These are phyloP conservation scores for Drosophila tanythrix DNA, from an alignment of 2,888 invertebrate species.

Conservation along the genomic window DNA sequence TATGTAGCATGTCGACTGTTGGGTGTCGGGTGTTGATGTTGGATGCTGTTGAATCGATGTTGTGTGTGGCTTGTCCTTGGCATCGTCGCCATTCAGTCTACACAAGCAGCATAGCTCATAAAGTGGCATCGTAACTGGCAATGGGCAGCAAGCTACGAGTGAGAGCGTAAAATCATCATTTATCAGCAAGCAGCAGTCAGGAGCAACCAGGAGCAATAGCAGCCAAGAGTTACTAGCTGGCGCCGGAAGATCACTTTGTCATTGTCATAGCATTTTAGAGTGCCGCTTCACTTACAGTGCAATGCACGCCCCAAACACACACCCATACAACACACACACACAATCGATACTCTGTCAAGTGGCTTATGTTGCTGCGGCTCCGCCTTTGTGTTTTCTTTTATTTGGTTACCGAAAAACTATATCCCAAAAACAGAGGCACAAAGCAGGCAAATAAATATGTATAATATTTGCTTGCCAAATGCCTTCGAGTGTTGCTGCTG, in stretches of 20 bases:
- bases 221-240: conserved; percentile 45
- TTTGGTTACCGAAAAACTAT: conserved; percentile 24
- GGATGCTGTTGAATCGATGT: conserved; percentile 19
- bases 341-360: conserved; percentile 43
- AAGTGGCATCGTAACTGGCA: conserved; percentile 65
- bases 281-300: conserved; percentile 43
- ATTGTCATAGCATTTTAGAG: conserved; percentile 74
- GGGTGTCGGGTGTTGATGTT: background rate
- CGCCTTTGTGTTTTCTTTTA: conserved; percentile 6
- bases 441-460: background rate
- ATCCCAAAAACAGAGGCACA: conserved; percentile 32
- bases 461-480: conserved; percentile 59
- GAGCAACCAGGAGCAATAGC: conserved; percentile 26
- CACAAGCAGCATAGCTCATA: conserved; percentile 58
- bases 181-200: conserved; percentile 54
- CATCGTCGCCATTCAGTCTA: conserved; percentile 54
- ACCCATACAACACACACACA: background rate
- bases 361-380: conserved; percentile 13
- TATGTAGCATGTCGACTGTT: background rate
- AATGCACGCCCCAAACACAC: conserved; percentile 23
- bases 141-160: conserved; percentile 48
- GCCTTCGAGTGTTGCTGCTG: conserved; percentile 36
- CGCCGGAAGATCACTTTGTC: conserved; percentile 82
- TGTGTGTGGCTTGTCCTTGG: conserved; percentile 48
- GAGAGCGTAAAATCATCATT: conserved; percentile 73